Evolutionary conservation across 2,888 invertebrate genomes (phyloP).

Genomic region (Cacoxenus indagator): DNA sequence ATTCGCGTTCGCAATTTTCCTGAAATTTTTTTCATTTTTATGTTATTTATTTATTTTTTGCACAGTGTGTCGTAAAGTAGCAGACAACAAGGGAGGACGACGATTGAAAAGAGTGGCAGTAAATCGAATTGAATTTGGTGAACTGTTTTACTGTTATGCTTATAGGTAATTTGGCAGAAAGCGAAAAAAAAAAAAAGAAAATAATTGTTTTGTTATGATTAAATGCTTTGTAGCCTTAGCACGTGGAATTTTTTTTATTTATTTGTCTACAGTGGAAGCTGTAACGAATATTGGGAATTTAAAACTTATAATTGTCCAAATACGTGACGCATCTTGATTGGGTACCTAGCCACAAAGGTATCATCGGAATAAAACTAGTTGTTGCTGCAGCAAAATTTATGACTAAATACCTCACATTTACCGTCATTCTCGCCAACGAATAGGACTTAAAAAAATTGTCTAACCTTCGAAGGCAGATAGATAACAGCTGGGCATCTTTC

Average conservation of each 20-base stretch:
- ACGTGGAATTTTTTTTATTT: no score
- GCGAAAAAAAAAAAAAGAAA: background rate
- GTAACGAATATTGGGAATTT: no score
- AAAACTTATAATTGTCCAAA: no score
- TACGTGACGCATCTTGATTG: no score
- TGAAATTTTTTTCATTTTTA: conserved; percentile 45
- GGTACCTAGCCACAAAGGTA: background rate
- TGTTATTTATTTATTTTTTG: conserved; percentile 40
- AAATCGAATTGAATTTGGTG: conserved; percentile 2
- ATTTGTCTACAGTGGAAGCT: no score
- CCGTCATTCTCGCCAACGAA: background rate
- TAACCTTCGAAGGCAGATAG: no score
- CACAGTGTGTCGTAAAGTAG: conserved; percentile 11
- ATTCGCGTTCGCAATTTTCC: background rate
- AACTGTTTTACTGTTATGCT: background rate
- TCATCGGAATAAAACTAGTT: background rate
- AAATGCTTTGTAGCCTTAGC: background rate
- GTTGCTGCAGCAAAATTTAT: background rate
- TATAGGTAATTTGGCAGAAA: background rate
- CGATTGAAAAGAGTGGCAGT: background rate
- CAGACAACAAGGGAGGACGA: background rate
- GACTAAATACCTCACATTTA: background rate
- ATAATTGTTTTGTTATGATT: background rate
- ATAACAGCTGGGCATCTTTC: background rate
- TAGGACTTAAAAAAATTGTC: background rate